Conservation (phyloP, 1,140 invertebrate genomes). For the Archivesica marissinica region DNA sequence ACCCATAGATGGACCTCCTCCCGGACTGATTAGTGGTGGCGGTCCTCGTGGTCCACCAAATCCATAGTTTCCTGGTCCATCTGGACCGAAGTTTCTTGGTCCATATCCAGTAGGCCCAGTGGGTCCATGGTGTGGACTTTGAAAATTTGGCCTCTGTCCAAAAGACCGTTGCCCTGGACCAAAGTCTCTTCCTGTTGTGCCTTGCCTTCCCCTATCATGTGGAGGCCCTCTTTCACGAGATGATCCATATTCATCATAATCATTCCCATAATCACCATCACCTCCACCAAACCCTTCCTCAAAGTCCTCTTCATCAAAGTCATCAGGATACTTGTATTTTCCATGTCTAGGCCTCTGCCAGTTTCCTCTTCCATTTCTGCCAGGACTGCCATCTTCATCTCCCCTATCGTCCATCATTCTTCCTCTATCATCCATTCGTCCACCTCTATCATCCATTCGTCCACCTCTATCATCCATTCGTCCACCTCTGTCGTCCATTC, state of each 20-base stretch:
- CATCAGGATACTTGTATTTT: conserved; percentile 59
- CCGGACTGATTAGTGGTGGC: neutral
- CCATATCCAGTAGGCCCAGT: conserved; percentile 12
- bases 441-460: neutral
- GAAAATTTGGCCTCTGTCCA: conserved; percentile 41
- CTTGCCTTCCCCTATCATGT: neutral
- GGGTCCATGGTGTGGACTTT: conserved; percentile 6
- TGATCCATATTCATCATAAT: neutral
- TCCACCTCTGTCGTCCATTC: too few relatives aligned
- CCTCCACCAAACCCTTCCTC: conserved; percentile 42
- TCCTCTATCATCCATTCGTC: neutral
- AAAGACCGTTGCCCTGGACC: conserved; percentile 20
- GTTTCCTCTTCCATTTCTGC: neutral
- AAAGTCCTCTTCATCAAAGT: conserved; percentile 61
- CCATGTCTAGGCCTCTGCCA: conserved; percentile 45
- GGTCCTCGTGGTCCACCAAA: conserved; percentile 4
- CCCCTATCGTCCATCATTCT: neutral
- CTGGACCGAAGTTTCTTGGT: neutral
- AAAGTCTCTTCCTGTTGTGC: conserved; percentile 28
- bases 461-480: conserved; percentile 1
- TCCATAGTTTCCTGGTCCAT: neutral
- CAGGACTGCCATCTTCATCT: neutral
- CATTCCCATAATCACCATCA: neutral
- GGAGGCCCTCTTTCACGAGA: conserved; percentile 23
- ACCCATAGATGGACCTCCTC: conserved; percentile 2